Percentiles rank a stretch among this genome's conserved stretches.
Evolutionary conservation across 2,888 invertebrate species (phyloP).

Genomic region (Mesodorylaimus sp.): DNA sequence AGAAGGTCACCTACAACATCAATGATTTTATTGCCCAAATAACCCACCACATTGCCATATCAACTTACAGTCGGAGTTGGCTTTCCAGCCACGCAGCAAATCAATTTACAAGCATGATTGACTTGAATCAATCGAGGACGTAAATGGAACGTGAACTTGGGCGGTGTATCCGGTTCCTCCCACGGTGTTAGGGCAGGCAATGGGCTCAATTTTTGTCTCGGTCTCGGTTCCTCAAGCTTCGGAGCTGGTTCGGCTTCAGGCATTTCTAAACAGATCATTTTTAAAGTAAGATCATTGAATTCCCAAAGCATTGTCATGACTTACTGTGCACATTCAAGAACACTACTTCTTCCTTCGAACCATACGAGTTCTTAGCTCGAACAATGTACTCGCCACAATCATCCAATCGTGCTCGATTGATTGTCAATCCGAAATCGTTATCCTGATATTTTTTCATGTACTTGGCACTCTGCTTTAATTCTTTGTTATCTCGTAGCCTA

Average conservation of each 20-base stretch:
- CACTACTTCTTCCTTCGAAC: conserved; percentile 80
- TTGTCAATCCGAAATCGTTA: conserved; percentile 89
- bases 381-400: conserved; percentile 95
- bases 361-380: conserved; percentile 85
- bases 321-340: conserved; percentile 83
- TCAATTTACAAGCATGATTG: conserved; percentile 75
- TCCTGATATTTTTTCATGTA: conserved; percentile 94
- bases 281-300: not conserved
- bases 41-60: not conserved
- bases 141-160: conserved; percentile 91
- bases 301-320: not conserved
- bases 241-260: not conserved
- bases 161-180: conserved; percentile 76
- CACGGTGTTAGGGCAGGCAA: conserved; percentile 54
- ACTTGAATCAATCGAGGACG: conserved; percentile 94
- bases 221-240: not conserved
- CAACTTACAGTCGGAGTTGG: conserved; percentile 5
- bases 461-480: conserved; percentile 86
- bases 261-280: not conserved
- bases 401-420: conserved; percentile 79
- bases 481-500: conserved; percentile 62
- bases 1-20: conserved; percentile 40
- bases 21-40: not conserved
- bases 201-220: not conserved
- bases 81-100: conserved; percentile 69